Evolutionary conservation across 2,113 vertebrate genomes (phyloP).

Genomic region (Anser cygnoides): DNA sequence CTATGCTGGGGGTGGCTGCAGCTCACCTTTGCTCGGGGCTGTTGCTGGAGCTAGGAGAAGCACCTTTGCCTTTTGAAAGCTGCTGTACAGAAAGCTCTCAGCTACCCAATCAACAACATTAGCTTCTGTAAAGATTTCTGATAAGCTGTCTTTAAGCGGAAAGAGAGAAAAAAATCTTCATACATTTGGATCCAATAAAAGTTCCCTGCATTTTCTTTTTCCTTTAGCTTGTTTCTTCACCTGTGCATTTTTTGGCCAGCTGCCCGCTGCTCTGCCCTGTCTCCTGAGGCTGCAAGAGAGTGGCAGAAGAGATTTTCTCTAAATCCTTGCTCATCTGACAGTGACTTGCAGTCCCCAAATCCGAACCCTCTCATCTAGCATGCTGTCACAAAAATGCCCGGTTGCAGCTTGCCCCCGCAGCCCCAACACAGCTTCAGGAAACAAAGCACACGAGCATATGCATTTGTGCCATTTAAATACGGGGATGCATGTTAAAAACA

Average conservation of each 20-base stretch:
- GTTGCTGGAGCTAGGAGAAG: background rate
- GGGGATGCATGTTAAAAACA: background rate
- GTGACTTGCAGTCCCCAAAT: background rate
- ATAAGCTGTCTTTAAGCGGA: background rate
- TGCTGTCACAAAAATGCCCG: rapidly evolving
- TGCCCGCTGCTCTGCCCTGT: background rate
- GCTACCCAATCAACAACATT: background rate
- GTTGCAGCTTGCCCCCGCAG: rapidly evolving
- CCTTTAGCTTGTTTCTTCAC: background rate
- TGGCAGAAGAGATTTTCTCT: background rate
- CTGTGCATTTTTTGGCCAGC: background rate
- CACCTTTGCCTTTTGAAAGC: background rate
- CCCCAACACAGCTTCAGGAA: background rate
- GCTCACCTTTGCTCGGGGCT: background rate
- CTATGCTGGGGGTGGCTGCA: rapidly evolving
- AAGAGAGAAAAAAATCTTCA: background rate
- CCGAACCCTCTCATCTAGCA: background rate
- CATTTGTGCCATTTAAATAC: rapidly evolving
- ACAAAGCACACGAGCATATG: background rate
- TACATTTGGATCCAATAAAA: background rate
- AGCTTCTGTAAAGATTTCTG: background rate
- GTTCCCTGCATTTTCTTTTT: background rate
- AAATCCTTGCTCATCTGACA: background rate
- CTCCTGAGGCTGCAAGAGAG: background rate
- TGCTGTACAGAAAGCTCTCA: background rate